Conservation (phyloP, 2,113 vertebrate species). For the Antennarius striatus region DNA sequence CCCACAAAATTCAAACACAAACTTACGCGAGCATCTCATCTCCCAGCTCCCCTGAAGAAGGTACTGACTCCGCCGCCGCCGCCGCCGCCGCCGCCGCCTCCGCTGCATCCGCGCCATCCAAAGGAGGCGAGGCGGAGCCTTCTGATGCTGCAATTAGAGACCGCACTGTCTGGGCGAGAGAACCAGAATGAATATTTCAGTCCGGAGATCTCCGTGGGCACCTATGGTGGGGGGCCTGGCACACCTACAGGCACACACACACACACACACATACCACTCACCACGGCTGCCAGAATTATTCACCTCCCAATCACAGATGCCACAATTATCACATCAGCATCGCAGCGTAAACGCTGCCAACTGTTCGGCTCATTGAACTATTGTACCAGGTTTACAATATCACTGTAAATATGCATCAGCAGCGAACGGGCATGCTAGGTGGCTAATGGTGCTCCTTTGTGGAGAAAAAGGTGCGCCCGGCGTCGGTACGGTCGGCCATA, state of each 20-base stretch:
- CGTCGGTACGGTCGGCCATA: conserved; percentile 34
- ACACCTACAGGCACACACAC: conserved; percentile 61
- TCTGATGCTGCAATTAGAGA: conserved; percentile 78
- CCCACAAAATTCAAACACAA: conserved; percentile 12
- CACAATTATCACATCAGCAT: conserved; percentile 72
- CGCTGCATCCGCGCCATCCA: conserved; percentile 54
- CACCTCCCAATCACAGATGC: conserved; percentile 69
- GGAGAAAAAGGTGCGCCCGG: conserved; percentile 20
- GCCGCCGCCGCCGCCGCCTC: conserved; percentile 42
- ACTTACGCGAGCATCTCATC: conserved; percentile 39
- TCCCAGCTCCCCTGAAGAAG: too few relatives aligned
- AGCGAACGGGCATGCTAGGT: not conserved
- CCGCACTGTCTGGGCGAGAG: conserved; percentile 71
- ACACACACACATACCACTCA: conserved; percentile 40
- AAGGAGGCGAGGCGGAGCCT: conserved; percentile 71
- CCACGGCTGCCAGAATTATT: conserved; percentile 60
- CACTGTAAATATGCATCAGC: conserved; percentile 50
- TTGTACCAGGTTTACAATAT: conserved; percentile 43
- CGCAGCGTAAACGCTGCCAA: conserved; percentile 58
- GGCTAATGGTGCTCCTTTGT: conserved; percentile 20
- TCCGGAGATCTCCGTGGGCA: conserved; percentile 72
- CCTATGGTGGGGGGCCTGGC: conserved; percentile 75
- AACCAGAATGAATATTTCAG: conserved; percentile 78
- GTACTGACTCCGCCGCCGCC: too few relatives aligned
- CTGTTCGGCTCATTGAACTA: conserved; percentile 59